A percentile compares a stretch with the other conserved stretches of the same genome.
phyloP scores from a whole-genome alignment of 2,113 vertebrate species.

The Phoxinus phoxinus region DNA sequence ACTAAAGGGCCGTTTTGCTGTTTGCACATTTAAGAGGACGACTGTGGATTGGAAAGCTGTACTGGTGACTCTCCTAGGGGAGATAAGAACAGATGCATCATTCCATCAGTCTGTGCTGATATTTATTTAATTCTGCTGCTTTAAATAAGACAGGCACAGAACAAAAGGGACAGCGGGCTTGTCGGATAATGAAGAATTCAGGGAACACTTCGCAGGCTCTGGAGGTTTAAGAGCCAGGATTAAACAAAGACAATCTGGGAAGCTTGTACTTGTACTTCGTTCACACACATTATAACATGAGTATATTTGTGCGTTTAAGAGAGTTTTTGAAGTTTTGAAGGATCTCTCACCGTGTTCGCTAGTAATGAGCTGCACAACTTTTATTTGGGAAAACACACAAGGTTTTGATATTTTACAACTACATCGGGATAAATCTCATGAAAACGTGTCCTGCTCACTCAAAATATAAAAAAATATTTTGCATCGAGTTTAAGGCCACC shows the following conservation, averaged over 20 bases:
- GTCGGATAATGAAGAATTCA: background rate
- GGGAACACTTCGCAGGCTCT: background rate
- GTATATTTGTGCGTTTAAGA: background rate
- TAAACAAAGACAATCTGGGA: background rate
- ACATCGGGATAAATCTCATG: background rate
- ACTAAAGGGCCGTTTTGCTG: slow-evolving; percentile 29
- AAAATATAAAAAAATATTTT: background rate
- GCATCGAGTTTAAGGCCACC: too few species aligned
- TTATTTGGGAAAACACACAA: background rate
- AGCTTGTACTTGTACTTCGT: slow-evolving; percentile 10
- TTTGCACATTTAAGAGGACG: slow-evolving; percentile 35
- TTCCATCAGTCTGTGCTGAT: slow-evolving; percentile 55
- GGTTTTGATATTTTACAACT: background rate
- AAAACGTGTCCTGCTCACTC: background rate
- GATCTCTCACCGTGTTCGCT: background rate
- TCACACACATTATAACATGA: background rate
- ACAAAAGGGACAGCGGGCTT: background rate
- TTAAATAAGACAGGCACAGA: slow-evolving; percentile 13
- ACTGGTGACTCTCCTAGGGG: slow-evolving; percentile 50
- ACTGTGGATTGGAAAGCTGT: slow-evolving; percentile 50
- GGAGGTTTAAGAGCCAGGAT: background rate
- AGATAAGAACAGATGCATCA: slow-evolving; percentile 55
- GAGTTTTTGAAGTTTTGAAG: background rate
- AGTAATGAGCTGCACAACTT: background rate
- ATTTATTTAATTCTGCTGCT: slow-evolving; percentile 20